Percentiles rank a stretch among this genome's conserved stretches.
These are phyloP conservation scores for Diadumene lineata DNA, from an alignment of 92 coral and sea anemone species.

Conservation along the genomic window DNA sequence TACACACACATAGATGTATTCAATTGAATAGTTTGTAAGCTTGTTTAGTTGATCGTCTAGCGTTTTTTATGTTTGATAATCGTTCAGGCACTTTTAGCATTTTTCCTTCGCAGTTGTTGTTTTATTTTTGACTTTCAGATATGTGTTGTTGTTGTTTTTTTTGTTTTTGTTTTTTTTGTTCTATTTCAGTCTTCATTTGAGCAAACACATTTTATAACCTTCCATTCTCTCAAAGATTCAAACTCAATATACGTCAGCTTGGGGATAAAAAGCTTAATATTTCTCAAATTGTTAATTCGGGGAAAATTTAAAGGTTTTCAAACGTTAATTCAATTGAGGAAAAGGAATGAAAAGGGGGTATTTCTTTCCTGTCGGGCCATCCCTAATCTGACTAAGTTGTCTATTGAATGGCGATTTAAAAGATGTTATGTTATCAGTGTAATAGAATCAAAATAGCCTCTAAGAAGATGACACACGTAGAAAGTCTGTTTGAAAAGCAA, in stretches of 20 bases:
- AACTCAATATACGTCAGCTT: too few relatives aligned
- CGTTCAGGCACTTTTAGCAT: conserved; percentile 24
- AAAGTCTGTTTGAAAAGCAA: conserved; percentile 25
- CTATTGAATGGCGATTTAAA: neutral
- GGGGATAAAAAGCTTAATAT: too few relatives aligned
- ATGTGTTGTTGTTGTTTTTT: neutral
- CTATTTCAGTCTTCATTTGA: neutral
- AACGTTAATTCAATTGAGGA: neutral
- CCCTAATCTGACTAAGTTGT: conserved; percentile 2
- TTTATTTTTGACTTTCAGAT: conserved; percentile 1
- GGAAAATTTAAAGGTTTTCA: neutral
- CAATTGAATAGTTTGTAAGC: conserved; percentile 49
- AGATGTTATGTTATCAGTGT: conserved; percentile 1
- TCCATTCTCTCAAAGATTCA: neutral
- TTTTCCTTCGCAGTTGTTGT: neutral
- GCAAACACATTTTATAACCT: neutral
- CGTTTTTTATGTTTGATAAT: conserved; percentile 42
- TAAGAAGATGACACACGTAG: conserved; percentile 2
- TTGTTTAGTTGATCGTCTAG: conserved; percentile 47
- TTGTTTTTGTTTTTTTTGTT: too few relatives aligned
- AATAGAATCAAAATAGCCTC: conserved; percentile 4
- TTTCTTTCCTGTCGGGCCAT: neutral
- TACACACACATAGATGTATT: conserved; percentile 47
- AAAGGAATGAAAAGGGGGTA: neutral
- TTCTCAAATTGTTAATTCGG: too few relatives aligned